Evolutionary conservation across 2,113 vertebrate species (phyloP), one percentile per base, ranked within the genome.

Genomic region (Misgurnus mizolepis): DNA sequence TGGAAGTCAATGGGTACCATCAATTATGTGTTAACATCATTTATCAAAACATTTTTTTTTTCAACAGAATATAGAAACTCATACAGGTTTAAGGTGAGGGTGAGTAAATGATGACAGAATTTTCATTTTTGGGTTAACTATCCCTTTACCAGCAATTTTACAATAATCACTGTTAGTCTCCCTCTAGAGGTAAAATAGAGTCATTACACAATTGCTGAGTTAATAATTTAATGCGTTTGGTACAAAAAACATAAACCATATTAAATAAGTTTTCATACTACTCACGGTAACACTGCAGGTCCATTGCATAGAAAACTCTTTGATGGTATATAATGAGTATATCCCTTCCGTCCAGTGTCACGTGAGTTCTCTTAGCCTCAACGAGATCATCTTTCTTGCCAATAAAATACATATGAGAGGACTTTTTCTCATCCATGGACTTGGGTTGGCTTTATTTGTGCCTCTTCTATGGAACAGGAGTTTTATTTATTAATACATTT

Each of bases 281-380:
- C 97, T 97, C 91, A 99, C 96, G 97, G 84, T 98, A 97, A 86
- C 97, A 98, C 77, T 94, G 95, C 58, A 92, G 93, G 75, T 99
- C 97, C 88, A 98, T 69, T 65, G 96, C 97, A 34, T 97, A 93
- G 80, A 96, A 95, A 76, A 83, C 88, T 79, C 89, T 94, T 64
- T 90, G 82, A 5, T 96, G 93, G 85, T 94, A 88, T 88, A 98
- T 91, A 86, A 98, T 83, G 47, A 97, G 90, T 15, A 98, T 58
- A 85, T 97, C 94, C 86, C 95, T 95, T 7, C 90, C 95, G 1
- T 91, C 85, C 7, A 96, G 64, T 67, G 91, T 93, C 81, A 91
- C 90, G 76, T 90, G 93, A 43, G 87, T 85, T 82, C 92, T 92
- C 84, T 83, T 88, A 0, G 89, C 90, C 83, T 87, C 85, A 67